Evolutionary conservation across 2,797 vertebrate species (phyloP).

Genomic region (Gymnocypris eckloni): DNA sequence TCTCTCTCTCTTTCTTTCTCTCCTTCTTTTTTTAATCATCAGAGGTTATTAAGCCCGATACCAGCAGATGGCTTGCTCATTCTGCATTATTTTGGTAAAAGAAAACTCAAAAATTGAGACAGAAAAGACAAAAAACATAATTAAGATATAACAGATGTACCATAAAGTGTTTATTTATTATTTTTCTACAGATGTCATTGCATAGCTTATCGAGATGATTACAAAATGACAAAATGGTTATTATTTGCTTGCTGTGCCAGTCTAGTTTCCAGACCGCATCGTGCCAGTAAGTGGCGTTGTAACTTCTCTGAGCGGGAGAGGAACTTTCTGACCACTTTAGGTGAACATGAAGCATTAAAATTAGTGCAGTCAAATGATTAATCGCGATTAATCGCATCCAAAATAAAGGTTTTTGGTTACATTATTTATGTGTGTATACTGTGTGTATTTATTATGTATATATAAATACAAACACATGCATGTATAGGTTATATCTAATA

Average conservation of each 20-base stretch:
- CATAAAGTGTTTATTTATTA: constrained; percentile 65
- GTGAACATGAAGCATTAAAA: neutral
- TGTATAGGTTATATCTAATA: too few species aligned
- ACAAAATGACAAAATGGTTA: constrained; percentile 57
- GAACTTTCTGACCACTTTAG: neutral
- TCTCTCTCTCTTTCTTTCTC: neutral
- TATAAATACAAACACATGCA: too few species aligned
- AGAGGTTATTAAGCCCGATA: constrained; percentile 53
- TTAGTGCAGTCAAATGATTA: too few species aligned
- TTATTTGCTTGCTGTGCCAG: constrained; percentile 71
- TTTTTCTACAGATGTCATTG: constrained; percentile 65
- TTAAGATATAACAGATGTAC: constrained; percentile 65
- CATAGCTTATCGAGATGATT: constrained; percentile 69
- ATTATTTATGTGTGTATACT: too few species aligned
- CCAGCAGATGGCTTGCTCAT: constrained; percentile 53
- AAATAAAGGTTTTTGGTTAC: too few species aligned
- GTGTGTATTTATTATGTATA: too few species aligned
- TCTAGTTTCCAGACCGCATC: constrained; percentile 8
- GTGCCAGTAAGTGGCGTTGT: constrained; percentile 32
- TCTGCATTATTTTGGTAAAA: constrained; percentile 63
- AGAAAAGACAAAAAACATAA: constrained; percentile 56
- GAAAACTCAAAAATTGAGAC: constrained; percentile 55
- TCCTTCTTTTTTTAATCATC: constrained; percentile 42
- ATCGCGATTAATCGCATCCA: too few species aligned
- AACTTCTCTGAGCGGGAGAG: constrained; percentile 41